Conservation (phyloP, 2,113 vertebrate genomes). For the sheep (Ovis aries) region ARS-UI_Ramb_v3.0 NC_056063.1:30880501-30881000, state of each 20-base stretch:
- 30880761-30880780: accelerated
- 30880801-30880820: neutral
- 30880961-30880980: neutral
- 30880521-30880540: conserved; percentile 24
- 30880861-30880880: neutral
- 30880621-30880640: neutral
- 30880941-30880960: neutral
- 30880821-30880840: neutral
- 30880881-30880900: accelerated
- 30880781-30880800: accelerated
- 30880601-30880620: neutral
- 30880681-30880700: accelerated
- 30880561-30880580: neutral
- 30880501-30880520: conserved; percentile 34
- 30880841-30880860: neutral
- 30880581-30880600: neutral
- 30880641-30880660: neutral
- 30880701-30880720: accelerated
- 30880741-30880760: neutral
- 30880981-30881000: neutral
- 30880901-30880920: neutral
- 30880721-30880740: neutral
- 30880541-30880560: neutral
- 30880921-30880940: neutral
- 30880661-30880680: neutral